phyloP scores from a whole-genome alignment of 2,888 invertebrate genomes.

The Sesia bembeciformis region DNA sequence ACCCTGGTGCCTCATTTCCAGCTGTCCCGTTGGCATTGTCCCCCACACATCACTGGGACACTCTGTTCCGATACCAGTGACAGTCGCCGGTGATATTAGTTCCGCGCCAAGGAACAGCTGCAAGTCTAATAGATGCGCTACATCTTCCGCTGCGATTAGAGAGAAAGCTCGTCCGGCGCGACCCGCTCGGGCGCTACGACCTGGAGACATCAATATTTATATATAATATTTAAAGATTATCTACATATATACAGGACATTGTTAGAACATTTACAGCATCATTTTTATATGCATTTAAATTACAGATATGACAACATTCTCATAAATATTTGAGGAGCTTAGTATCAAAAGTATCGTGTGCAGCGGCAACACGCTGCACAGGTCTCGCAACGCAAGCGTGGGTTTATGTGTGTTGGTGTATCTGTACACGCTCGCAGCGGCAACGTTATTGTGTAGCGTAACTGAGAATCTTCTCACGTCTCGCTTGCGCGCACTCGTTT shows the following conservation, averaged over 20 bases:
- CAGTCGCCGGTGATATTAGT: conserved; percentile 44
- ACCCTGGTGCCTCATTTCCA: conserved; percentile 89
- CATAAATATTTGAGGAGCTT: too few species aligned
- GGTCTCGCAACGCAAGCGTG: too few species aligned
- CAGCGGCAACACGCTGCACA: too few species aligned
- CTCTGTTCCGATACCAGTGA: conserved; percentile 27
- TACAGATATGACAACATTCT: too few species aligned
- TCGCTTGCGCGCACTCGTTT: too few species aligned
- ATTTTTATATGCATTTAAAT: background rate
- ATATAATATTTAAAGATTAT: background rate
- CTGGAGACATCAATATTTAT: conserved; percentile 37
- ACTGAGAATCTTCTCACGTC: too few species aligned
- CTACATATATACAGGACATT: background rate
- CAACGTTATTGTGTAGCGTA: too few species aligned
- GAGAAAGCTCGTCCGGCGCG: conserved; percentile 93
- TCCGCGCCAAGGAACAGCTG: conserved; percentile 93
- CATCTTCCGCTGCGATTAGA: conserved; percentile 91
- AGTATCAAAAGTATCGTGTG: too few species aligned
- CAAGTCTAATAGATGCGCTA: conserved; percentile 94
- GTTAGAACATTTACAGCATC: background rate
- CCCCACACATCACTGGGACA: conserved; percentile 82
- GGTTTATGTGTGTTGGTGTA: too few species aligned
- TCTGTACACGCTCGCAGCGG: too few species aligned
- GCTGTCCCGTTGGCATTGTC: conserved; percentile 82
- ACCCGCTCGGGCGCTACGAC: conserved; percentile 96